Percentiles rank a stretch among this genome's conserved stretches.
These are phyloP conservation scores for Drosophila elegans DNA, from an alignment of 1,140 invertebrate genomes.

Conservation along the genomic window DNA sequence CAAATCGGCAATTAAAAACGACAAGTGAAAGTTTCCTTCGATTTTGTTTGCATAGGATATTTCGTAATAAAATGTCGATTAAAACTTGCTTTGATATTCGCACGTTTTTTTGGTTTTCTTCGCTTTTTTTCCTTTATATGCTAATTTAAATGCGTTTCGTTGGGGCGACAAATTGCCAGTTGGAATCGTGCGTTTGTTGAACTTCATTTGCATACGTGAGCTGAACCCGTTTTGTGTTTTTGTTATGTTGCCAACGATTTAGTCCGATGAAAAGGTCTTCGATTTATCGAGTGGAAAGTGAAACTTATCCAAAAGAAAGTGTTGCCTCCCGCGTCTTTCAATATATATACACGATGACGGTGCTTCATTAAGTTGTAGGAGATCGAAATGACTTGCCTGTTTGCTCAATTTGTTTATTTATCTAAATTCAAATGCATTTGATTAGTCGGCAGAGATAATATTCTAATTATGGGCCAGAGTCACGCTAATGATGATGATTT, in stretches of 20 bases:
- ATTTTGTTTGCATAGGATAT: constrained; percentile 50
- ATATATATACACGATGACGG: constrained; percentile 2
- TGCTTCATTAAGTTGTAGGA: constrained; percentile 75
- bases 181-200: constrained; percentile 71
- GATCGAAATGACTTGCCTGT: constrained; percentile 35
- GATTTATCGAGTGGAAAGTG: constrained; percentile 62
- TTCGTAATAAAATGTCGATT: constrained; percentile 58
- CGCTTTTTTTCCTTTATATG: constrained; percentile 29
- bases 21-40: constrained; percentile 65
- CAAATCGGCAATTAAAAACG: constrained; percentile 66
- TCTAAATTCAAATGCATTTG: constrained; percentile 50
- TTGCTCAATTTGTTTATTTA: constrained; percentile 67
- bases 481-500: constrained; percentile 57
- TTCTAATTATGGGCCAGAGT: constrained; percentile 59
- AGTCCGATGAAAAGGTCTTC: constrained; percentile 21
- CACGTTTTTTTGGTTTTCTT: constrained; percentile 47
- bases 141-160: constrained; percentile 69
- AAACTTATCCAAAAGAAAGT: constrained; percentile 69
- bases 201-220: constrained; percentile 70
- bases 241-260: constrained; percentile 8
- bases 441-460: constrained; percentile 53
- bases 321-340: constrained; percentile 35
- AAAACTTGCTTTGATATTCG: constrained; percentile 66
- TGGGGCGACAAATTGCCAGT: constrained; percentile 71
- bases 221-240: constrained; percentile 56